A percentile compares a stretch with the other conserved stretches of the same genome.
phyloP scores from a whole-genome alignment of 2,113 vertebrate species.

The Potamarius usumacintae region DNA sequence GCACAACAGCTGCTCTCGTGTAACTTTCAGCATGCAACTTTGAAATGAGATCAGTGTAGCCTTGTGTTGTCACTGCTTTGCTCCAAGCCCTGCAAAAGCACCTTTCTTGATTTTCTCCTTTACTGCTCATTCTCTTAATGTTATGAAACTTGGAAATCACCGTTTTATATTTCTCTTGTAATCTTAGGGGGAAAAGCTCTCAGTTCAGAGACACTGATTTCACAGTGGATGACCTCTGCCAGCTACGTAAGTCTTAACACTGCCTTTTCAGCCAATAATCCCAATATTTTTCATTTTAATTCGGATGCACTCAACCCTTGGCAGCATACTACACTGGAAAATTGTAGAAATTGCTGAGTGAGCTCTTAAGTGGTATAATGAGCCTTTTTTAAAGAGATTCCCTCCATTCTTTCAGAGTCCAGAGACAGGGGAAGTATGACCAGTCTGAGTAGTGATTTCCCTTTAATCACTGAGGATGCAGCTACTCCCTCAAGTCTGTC shows the following conservation, averaged over 20 bases:
- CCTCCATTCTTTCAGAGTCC: constrained; percentile 72
- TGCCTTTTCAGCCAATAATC: too few species aligned
- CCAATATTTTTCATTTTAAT: too few species aligned
- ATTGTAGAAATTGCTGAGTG: not conserved
- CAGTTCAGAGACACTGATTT: constrained; percentile 82
- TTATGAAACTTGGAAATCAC: not conserved
- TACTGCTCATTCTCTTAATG: not conserved
- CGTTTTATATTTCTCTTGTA: not conserved
- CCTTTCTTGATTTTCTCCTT: not conserved
- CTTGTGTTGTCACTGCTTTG: not conserved
- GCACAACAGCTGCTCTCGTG: not conserved
- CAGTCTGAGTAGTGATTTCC: constrained; percentile 94
- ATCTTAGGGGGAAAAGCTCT: constrained; percentile 88
- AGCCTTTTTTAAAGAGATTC: not conserved
- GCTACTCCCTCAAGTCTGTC: constrained; percentile 78
- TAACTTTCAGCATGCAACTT: not conserved
- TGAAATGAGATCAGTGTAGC: not conserved
- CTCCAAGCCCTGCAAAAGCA: not conserved
- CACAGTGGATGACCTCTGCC: constrained; percentile 90
- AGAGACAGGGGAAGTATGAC: constrained; percentile 91
- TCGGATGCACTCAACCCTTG: not conserved
- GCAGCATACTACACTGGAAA: not conserved
- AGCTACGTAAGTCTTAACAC: constrained; percentile 82
- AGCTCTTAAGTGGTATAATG: not conserved
- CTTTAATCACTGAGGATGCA: constrained; percentile 87